Conservation (phyloP, 2,888 invertebrate species). For the Acanthosepion pharaonis region DNA sequence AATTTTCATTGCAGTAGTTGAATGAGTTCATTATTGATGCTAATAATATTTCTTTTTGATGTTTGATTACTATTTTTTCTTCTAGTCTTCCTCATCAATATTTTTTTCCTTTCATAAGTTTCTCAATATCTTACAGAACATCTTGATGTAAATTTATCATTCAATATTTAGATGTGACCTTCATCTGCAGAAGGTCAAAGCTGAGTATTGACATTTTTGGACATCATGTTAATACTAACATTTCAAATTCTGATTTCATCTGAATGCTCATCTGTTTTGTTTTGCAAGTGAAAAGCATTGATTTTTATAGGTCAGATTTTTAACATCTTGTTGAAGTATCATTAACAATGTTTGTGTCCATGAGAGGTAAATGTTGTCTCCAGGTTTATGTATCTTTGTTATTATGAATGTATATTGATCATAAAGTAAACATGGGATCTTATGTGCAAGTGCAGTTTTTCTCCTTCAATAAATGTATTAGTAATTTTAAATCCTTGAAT, state of each 20-base stretch:
- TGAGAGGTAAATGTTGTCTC: background rate
- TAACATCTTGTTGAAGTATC: background rate
- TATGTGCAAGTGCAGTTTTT: background rate
- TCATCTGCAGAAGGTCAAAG: background rate
- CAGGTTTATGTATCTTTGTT: background rate
- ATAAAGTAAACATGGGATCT: background rate
- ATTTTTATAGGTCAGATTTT: background rate
- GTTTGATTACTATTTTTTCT: background rate
- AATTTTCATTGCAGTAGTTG: background rate
- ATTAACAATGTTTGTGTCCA: background rate
- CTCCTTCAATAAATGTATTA: background rate
- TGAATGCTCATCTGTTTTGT: background rate
- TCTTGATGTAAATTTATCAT: background rate
- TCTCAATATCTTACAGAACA: background rate
- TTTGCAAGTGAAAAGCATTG: background rate
- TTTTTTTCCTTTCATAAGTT: background rate
- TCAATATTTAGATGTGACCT: conserved; percentile 9
- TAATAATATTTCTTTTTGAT: background rate
- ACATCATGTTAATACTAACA: background rate
- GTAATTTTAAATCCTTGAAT: background rate
- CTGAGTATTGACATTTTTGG: background rate
- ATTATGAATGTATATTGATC: background rate
- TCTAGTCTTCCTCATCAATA: background rate
- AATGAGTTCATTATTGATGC: background rate
- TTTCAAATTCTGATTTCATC: background rate